Evolutionary conservation across 2,113 vertebrate species (phyloP).

Genomic region (Rallus limicola): DNA sequence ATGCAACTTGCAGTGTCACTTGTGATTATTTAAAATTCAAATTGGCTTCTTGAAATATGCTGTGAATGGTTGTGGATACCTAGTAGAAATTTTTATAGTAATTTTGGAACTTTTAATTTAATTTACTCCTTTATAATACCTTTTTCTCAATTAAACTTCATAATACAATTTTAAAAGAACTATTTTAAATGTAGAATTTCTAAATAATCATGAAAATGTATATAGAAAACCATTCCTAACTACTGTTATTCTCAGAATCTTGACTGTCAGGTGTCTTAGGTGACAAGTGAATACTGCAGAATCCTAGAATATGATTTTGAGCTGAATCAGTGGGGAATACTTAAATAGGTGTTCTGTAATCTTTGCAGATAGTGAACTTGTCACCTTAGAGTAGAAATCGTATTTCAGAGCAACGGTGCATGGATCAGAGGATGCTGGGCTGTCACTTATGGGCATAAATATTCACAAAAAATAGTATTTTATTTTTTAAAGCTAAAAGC

Average conservation of each 20-base stretch:
- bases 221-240: background rate
- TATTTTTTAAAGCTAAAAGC: background rate
- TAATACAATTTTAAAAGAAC: background rate
- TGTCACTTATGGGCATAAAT: background rate
- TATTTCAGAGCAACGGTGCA: background rate
- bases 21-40: slow-evolving; percentile 1
- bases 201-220: background rate
- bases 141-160: background rate
- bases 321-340: background rate
- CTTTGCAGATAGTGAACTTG: background rate
- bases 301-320: background rate
- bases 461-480: background rate
- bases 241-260: background rate
- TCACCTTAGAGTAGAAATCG: background rate
- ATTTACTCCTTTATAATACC: background rate
- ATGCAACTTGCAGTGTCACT: background rate
- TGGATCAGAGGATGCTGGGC: background rate
- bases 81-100: background rate
- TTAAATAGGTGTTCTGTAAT: background rate
- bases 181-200: background rate
- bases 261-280: background rate
- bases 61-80: background rate
- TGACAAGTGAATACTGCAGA: background rate
- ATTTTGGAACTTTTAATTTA: background rate
- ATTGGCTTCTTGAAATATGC: background rate